phyloP scores from a whole-genome alignment of 2,888 invertebrate species.

The Baccha elongata region DNA sequence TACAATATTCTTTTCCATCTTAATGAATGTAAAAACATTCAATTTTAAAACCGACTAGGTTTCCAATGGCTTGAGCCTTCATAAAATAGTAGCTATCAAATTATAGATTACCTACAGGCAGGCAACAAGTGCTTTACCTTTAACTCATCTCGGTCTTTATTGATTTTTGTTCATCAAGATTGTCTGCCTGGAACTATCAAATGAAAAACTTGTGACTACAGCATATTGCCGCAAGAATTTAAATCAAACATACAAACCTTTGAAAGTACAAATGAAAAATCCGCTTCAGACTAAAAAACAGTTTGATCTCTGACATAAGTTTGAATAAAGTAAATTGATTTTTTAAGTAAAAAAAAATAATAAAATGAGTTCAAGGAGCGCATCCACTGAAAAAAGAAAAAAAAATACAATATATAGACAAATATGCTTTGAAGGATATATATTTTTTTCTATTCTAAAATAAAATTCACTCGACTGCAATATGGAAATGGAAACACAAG shows the following conservation, averaged over 20 bases:
- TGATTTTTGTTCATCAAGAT: no score
- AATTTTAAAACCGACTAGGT: no score
- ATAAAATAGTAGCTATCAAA: no score
- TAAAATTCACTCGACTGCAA: background rate
- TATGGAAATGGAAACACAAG: conserved; percentile 8
- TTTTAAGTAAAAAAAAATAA: background rate
- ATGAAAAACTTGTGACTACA: conserved; percentile 28
- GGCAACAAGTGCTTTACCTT: no score
- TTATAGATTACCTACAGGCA: no score
- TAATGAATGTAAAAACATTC: no score
- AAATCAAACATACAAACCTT: conserved; percentile 16
- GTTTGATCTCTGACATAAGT: conserved; percentile 28
- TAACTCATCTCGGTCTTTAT: no score
- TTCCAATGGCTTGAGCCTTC: no score
- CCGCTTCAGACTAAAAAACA: conserved; percentile 8
- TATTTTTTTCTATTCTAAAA: background rate
- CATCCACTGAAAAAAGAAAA: background rate
- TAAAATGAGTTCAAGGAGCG: conserved; percentile 15
- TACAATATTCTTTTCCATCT: no score
- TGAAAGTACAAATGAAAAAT: background rate
- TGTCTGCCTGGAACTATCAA: conserved; percentile 50
- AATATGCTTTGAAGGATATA: conserved; percentile 7
- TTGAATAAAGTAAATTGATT: conserved; percentile 24
- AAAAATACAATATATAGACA: background rate
- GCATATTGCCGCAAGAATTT: conserved; percentile 27